phyloP scores from a whole-genome alignment of 2,888 invertebrate genomes.

The Agrotis segetum region DNA sequence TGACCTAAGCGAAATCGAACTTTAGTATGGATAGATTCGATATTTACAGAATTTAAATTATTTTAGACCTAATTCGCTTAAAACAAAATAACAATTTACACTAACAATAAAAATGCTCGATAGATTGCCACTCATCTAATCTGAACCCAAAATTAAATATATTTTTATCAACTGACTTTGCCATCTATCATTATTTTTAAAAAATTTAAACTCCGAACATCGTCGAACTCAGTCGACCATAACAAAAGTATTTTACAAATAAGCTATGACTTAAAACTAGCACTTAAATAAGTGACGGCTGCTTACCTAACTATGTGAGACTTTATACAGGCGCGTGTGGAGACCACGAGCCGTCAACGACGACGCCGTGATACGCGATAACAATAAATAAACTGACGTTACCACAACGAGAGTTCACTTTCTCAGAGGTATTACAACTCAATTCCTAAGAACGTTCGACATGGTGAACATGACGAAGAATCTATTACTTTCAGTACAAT shows the following conservation, averaged over 20 bases:
- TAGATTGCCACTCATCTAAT: conserved; percentile 87
- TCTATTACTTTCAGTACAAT: conserved; percentile 51
- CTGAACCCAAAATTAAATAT: conserved; percentile 88
- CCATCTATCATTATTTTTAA: conserved; percentile 83
- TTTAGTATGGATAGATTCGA: conserved; percentile 87
- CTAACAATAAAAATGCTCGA: conserved; percentile 91
- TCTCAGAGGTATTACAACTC: conserved; percentile 86
- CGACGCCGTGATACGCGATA: conserved; percentile 68
- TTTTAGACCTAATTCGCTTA: conserved; percentile 88
- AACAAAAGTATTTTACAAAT: conserved; percentile 89
- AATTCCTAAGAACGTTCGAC: conserved; percentile 80
- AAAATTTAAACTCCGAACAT: conserved; percentile 90
- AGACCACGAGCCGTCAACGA: conserved; percentile 63
- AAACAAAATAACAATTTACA: conserved; percentile 91
- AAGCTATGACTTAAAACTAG: conserved; percentile 86
- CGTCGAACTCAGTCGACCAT: conserved; percentile 89
- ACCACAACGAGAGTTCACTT: conserved; percentile 80
- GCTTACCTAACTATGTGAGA: conserved; percentile 79
- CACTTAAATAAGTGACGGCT: conserved; percentile 85
- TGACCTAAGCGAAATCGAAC: conserved; percentile 86
- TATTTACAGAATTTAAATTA: conserved; percentile 90
- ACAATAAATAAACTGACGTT: conserved; percentile 78
- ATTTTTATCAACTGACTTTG: conserved; percentile 87
- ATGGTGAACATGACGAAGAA: conserved; percentile 65
- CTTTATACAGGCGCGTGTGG: conserved; percentile 69